Base-by-base conservation (phyloP, 1,140 invertebrate genomes). In the Gonatopus flavifemur region DNA sequence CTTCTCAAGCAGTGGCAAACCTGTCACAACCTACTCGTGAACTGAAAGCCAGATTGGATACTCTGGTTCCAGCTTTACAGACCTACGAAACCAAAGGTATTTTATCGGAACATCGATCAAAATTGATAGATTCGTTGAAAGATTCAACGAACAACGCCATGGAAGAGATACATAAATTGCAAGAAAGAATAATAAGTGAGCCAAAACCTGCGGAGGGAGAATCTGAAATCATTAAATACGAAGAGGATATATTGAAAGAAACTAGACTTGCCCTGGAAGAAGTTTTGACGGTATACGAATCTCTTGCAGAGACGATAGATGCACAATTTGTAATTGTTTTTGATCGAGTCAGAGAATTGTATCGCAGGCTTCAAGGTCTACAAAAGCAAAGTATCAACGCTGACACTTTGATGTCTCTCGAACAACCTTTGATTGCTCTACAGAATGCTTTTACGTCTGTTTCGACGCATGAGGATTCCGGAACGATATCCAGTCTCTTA, bases 61-160 rank as follows among this genome's bases (percentile, higher is more conserved):
- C 69, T 13, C 47, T 75, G 19, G 65, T 62, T 12, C 52, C 66
- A 7, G 67, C 68, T 1, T 49, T 77, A 18, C 64, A 75, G 46
- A 70, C 59, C 12, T 72, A 73, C 15, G 68, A 72, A 45, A 59
- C 57, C 20, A 48, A 20, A 5, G 54, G 50, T 1, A 43, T 39
- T 8, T 19, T 52, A 2, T 52, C 50, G 2, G 66, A 73, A 47
- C 57, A 65, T 30, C 59, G 71, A n/a, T 64, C 60, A 4, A 62
- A 67, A 5, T 53, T 76, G 24, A 64, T 73, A 1, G 35, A 62
- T 5, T 64, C 66, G 33, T 45, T 76, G 1, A 67, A 69, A 38
- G 67, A 59, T 1, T 67, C 63, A 4, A 53, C 70, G 20, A 64
- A 68, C 0, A 48, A 50, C 12, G 53, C 53, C 2, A 56, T 55